Percentiles rank a stretch among this genome's conserved stretches.
Evolutionary conservation across 2,113 vertebrate genomes (phyloP).

Genomic region (Rhadina sibilatrix): DNA sequence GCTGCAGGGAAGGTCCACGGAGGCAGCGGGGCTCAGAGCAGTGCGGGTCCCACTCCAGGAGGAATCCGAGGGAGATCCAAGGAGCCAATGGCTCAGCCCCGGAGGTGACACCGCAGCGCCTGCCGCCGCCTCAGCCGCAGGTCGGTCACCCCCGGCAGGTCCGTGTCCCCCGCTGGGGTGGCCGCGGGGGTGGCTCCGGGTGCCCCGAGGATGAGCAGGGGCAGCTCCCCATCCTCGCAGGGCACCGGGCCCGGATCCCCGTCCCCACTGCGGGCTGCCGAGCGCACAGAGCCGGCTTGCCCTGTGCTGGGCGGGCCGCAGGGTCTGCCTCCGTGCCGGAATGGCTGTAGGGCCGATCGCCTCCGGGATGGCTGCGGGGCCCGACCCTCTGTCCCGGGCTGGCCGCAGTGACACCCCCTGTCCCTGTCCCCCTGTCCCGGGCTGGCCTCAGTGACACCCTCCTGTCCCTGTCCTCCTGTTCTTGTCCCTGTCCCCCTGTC

Average conservation of each 20-base stretch:
- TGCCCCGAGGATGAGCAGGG: not conserved
- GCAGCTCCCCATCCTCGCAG: fast-evolving
- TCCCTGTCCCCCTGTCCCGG: not conserved
- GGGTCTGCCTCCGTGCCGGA: not conserved
- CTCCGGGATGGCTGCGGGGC: not conserved
- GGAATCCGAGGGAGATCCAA: not conserved
- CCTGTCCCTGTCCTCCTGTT: not conserved
- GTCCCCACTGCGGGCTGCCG: not conserved
- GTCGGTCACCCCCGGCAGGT: not conserved
- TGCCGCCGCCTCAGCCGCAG: fast-evolving
- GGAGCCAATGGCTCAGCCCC: not conserved
- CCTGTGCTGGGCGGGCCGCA: not conserved
- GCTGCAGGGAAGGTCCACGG: not conserved
- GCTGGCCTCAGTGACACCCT: too few relatives aligned
- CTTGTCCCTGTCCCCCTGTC: too few relatives aligned
- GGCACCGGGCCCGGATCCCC: not conserved
- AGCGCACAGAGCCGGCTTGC: not conserved
- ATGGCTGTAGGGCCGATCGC: not conserved
- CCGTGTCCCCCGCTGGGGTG: fast-evolving
- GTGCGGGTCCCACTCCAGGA: fast-evolving
- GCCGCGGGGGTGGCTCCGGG: not conserved
- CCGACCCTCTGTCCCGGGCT: not conserved
- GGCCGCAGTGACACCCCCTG: not conserved
- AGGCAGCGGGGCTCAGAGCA: not conserved
- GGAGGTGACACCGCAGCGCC: not conserved